Conservation (phyloP, 2,113 vertebrate genomes). For the Chascanopsetta lugubris region DNA sequence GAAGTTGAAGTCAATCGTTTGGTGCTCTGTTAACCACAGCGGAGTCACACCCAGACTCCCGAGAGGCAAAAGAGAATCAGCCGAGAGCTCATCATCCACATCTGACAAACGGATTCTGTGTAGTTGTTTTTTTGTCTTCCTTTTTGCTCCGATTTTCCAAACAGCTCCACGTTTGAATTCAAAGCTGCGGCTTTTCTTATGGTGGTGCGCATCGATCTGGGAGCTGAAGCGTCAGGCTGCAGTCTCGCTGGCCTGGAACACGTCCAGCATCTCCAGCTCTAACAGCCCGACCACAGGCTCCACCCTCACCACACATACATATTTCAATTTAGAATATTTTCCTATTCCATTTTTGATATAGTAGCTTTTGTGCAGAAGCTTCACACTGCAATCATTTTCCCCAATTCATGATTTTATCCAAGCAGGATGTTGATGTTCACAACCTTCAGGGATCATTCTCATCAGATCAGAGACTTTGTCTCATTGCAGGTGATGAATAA, state of each 20-base stretch:
- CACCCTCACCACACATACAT: not conserved
- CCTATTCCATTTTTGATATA: not conserved
- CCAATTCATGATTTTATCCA: not conserved
- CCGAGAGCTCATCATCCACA: not conserved
- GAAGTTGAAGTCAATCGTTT: not conserved
- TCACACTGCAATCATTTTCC: not conserved
- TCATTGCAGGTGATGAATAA: constrained; percentile 5
- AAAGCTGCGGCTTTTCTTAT: not conserved
- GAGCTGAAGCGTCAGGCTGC: constrained; percentile 7
- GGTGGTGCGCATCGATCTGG: not conserved
- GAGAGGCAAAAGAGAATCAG: constrained; percentile 2
- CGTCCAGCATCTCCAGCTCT: not conserved
- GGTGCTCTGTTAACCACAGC: constrained; percentile 15
- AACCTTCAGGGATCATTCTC: not conserved
- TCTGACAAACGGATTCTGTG: not conserved
- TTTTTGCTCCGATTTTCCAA: not conserved
- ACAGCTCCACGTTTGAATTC: not conserved
- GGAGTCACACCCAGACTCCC: not conserved
- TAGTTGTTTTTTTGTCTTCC: not conserved
- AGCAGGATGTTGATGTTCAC: not conserved
- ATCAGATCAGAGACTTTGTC: too few species aligned
- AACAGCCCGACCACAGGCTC: not conserved
- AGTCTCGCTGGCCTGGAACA: constrained; percentile 5
- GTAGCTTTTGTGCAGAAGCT: not conserved
- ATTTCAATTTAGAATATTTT: not conserved